Percentiles rank a stretch among this genome's conserved stretches.
phyloP scores from a whole-genome alignment of 2,113 vertebrate genomes.

The Ictalurus punctatus region DNA sequence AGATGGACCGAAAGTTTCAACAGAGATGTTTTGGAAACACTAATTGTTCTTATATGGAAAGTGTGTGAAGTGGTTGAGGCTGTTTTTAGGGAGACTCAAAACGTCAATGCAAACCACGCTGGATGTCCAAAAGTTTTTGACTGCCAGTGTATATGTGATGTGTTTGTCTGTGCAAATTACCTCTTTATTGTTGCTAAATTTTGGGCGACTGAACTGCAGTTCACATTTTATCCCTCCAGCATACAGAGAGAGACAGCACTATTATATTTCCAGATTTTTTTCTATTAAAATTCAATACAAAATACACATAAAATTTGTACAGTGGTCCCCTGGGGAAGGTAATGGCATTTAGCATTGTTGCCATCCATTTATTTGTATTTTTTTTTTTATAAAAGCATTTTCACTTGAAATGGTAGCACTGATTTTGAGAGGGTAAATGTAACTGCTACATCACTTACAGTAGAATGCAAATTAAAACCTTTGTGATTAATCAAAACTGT shows the following conservation, averaged over 20 bases:
- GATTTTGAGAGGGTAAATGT: conserved; percentile 53
- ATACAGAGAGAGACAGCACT: background rate
- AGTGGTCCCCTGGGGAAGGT: conserved; percentile 59
- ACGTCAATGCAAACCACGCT: background rate
- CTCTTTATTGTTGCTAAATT: background rate
- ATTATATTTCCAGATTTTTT: background rate
- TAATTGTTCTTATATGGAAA: background rate
- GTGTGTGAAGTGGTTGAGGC: background rate
- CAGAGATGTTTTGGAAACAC: background rate
- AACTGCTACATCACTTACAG: conserved; percentile 5
- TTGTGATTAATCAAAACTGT: conserved; percentile 62
- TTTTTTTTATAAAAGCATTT: conserved; percentile 60
- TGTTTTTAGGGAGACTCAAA: background rate
- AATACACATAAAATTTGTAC: conserved; percentile 64
- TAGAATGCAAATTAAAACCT: conserved; percentile 45
- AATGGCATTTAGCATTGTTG: conserved; percentile 65
- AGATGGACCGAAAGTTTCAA: background rate
- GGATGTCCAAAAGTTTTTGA: background rate
- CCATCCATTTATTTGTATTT: conserved; percentile 54
- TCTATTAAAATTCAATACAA: conserved; percentile 68
- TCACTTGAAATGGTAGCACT: conserved; percentile 57
- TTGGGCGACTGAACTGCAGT: background rate
- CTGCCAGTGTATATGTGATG: background rate
- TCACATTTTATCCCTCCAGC: background rate
- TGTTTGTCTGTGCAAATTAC: background rate